Conservation (phyloP, 2,113 vertebrate genomes). For the Alexandromys fortis region DNA sequence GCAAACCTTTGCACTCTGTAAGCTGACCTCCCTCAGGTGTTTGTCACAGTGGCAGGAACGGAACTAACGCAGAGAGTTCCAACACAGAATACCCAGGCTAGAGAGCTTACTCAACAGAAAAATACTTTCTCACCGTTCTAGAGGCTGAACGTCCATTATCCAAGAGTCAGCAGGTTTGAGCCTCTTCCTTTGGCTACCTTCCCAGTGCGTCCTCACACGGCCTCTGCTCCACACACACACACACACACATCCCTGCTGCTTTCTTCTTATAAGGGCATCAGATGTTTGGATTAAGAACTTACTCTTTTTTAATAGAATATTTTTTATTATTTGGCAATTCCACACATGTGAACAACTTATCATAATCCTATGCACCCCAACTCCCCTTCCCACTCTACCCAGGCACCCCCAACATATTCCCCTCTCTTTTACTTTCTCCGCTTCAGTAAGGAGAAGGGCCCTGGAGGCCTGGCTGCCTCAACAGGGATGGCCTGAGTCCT, state of each 20-base stretch:
- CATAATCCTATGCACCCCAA: neutral
- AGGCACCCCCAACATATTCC: neutral
- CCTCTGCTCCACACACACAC: neutral
- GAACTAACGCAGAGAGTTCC: neutral
- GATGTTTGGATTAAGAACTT: neutral
- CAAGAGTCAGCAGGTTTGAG: neutral
- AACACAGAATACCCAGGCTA: neutral
- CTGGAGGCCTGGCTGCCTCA: conserved; percentile 68
- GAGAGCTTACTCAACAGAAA: neutral
- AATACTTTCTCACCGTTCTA: neutral
- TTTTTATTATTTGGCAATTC: neutral
- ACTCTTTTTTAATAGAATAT: neutral
- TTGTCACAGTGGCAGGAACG: neutral
- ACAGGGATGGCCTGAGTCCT: conserved; percentile 79
- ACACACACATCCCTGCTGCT: neutral
- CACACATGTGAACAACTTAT: neutral
- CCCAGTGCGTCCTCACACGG: neutral
- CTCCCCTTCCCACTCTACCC: neutral
- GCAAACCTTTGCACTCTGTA: neutral
- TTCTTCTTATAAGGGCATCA: neutral
- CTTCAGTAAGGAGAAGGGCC: neutral
- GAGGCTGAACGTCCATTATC: neutral
- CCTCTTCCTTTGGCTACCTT: neutral
- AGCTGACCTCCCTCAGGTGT: neutral
- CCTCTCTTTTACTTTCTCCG: neutral